Evolutionary conservation across 2,888 invertebrate species (phyloP), one percentile per base, ranked within the genome.

Genomic region (Archips xylosteana): DNA sequence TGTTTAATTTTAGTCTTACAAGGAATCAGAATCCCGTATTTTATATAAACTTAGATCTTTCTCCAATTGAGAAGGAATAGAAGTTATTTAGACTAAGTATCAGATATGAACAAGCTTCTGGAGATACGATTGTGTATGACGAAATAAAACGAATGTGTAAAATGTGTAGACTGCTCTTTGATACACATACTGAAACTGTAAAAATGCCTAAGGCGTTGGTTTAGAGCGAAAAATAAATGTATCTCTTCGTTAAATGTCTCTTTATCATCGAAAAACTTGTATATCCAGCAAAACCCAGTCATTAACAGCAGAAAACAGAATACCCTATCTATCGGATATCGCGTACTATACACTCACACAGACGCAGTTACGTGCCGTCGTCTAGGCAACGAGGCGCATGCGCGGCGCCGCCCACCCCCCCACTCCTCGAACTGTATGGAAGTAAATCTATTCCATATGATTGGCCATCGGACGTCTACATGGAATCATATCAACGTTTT

Each of bases 371-470:
- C 94, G 95, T 95, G 95, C 95, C 94, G 95, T 95, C 92, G 94
- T 94, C 95, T 94, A 95, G 95, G 95, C 94, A 95, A 95, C 94
- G 92, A 87, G 89, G 92, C 95, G 95, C 94, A 92, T 88, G 94
- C 94, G 94, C 92, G 92, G 91, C 94, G 86, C 92, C 95, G 93
- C 95, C 92, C 84, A 90, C 89, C 83, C 83, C 86, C 69, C 74
- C 75, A 80, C 80, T 75, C 80, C 79, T 45, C 69, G 13, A 57
- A 47, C 15, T 70, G 59, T 80, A 80, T 80, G 79, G 79, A 78
- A 79, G 76, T 77, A 78, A 69, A 75, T 73, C 87, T 84, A 88
- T 87, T 86, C 85, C 85, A 83, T 87, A 88, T 86, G 89, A 91
- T 91, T 90, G 91, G 91, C 88, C 90, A 88, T 73, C 73, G 73